Conservation (phyloP, 2,797 vertebrate genomes). For the Eidolon dupreanum region DNA sequence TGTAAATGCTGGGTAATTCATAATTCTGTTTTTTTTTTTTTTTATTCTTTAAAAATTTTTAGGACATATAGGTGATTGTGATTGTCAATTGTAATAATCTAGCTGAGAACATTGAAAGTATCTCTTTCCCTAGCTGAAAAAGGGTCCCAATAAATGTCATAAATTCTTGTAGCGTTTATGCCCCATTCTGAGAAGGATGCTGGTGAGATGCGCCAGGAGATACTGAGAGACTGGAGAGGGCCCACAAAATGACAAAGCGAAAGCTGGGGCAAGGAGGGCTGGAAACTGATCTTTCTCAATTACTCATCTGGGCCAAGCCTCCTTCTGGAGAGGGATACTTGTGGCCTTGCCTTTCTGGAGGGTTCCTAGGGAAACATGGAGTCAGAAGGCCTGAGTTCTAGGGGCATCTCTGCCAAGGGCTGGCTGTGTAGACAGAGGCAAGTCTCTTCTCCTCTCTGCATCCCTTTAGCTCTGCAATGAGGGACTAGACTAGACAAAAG, state of each 20-base stretch:
- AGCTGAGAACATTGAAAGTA: conserved; percentile 40
- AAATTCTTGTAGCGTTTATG: rapidly evolving
- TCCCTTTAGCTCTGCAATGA: neutral
- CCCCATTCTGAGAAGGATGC: neutral
- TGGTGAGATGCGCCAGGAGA: neutral
- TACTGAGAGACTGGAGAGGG: neutral
- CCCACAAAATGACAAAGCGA: neutral
- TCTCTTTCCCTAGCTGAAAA: neutral
- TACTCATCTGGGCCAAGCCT: neutral
- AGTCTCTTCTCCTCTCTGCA: neutral
- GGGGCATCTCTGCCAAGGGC: neutral
- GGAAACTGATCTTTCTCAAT: neutral
- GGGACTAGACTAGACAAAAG: neutral
- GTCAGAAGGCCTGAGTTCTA: neutral
- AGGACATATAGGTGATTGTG: conserved; percentile 55
- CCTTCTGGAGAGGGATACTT: neutral
- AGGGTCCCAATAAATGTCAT: neutral
- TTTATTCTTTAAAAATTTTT: conserved; percentile 16
- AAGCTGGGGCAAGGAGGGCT: neutral
- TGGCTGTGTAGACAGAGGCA: neutral
- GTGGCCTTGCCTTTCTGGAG: neutral
- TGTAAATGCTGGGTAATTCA: conserved; percentile 66
- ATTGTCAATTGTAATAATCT: conserved; percentile 30
- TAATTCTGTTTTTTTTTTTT: neutral
- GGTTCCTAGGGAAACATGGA: neutral